phyloP scores from a whole-genome alignment of 2,797 vertebrate genomes.

The Melanitta fusca region DNA sequence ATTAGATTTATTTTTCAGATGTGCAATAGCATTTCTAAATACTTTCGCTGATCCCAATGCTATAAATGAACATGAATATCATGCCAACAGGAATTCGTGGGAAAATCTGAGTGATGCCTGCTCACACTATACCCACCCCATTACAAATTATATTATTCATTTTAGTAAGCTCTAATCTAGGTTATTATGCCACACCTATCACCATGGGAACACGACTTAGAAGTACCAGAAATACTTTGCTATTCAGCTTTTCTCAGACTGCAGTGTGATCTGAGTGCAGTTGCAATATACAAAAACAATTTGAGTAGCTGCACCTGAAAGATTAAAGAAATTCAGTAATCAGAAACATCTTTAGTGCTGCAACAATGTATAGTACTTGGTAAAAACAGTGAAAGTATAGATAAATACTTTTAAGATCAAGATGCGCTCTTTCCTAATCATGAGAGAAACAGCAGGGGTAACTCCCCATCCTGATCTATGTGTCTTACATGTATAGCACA shows the following conservation, averaged over 20 bases:
- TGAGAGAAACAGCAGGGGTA: neutral
- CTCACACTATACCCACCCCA: conserved; percentile 20
- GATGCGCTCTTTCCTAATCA: neutral
- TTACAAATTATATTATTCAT: conserved; percentile 38
- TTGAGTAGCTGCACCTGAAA: neutral
- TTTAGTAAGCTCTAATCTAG: conserved; percentile 17
- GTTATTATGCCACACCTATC: conserved; percentile 66
- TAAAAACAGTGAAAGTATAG: neutral
- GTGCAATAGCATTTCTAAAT: neutral
- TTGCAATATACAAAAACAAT: neutral
- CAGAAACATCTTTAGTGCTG: neutral
- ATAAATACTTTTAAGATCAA: neutral
- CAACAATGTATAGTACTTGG: neutral
- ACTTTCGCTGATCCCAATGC: neutral
- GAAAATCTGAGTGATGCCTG: conserved; percentile 11
- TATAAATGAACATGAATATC: neutral
- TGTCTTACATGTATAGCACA: neutral
- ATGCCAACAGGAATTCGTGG: conserved; percentile 25
- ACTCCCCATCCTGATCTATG: neutral
- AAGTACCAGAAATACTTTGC: conserved; percentile 20
- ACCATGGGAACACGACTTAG: conserved; percentile 20
- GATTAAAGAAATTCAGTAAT: neutral
- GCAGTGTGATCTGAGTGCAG: neutral
- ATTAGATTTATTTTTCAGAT: neutral
- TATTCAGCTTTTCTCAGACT: conserved; percentile 17